A percentile compares a stretch with the other conserved stretches of the same genome.
Conservation (phyloP, 2,797 vertebrate genomes). For the Sebastes trivittatus region DNA sequence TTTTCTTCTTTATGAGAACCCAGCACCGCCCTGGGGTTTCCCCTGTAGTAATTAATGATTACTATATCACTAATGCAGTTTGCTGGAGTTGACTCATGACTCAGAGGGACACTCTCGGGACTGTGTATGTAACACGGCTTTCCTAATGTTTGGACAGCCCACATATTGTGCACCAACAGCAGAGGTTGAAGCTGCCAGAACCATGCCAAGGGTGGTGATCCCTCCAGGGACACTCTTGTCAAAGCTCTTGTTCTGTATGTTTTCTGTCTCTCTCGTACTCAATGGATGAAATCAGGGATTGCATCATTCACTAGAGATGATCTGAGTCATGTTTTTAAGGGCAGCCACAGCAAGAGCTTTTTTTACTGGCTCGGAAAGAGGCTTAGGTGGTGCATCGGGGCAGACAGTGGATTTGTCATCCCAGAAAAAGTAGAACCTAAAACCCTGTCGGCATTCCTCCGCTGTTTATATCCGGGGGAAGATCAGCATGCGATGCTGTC, state of each 20-base stretch:
- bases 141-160: not conserved
- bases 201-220: not conserved
- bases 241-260: constrained; percentile 28
- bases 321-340: constrained; percentile 30
- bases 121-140: not conserved
- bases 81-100: constrained; percentile 2
- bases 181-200: constrained; percentile 30
- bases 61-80: not conserved
- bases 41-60: constrained; percentile 13
- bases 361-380: constrained; percentile 6
- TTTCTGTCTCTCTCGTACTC: not conserved
- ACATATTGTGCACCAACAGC: not conserved
- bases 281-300: constrained; percentile 25
- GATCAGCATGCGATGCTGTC: not conserved
- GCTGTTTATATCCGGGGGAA: not conserved
- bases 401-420: not conserved
- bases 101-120: not conserved
- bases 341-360: not conserved
- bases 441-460: not conserved
- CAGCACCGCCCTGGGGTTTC: not conserved
- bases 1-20: not conserved
- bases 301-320: constrained; percentile 11
- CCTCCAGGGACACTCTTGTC: constrained; percentile 19
- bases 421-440: not conserved
- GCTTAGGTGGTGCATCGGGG: not conserved